Conservation (phyloP, 2,797 vertebrate species). For the Onychomys arenicola region DNA sequence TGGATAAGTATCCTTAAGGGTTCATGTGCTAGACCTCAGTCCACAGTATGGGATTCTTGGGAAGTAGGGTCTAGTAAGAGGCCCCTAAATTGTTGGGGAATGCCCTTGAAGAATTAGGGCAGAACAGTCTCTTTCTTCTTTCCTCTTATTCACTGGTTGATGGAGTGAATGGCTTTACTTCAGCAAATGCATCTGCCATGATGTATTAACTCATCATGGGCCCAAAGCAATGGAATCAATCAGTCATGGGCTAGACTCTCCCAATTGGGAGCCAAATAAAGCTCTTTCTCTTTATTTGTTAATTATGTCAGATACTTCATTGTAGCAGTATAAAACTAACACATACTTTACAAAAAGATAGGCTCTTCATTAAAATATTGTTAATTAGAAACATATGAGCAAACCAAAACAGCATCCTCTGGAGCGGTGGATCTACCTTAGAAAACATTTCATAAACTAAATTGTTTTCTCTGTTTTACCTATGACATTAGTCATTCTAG, state of each 20-base stretch:
- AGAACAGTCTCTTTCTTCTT: neutral
- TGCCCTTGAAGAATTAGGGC: no score
- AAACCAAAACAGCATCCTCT: slow-evolving; percentile 15
- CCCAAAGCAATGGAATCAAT: neutral
- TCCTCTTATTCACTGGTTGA: neutral
- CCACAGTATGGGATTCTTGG: neutral
- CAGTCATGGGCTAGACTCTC: neutral
- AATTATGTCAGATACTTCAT: neutral
- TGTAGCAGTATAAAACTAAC: neutral
- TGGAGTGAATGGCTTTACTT: neutral
- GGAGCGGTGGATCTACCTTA: neutral
- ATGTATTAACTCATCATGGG: neutral
- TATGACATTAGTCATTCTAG: slow-evolving; percentile 22
- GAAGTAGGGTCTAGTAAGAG: neutral
- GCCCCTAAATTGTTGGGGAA: neutral
- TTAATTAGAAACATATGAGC: neutral
- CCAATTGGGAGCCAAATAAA: neutral
- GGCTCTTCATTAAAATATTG: slow-evolving; percentile 12
- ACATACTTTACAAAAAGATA: slow-evolving; percentile 9
- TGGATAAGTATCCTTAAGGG: neutral
- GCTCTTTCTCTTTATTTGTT: neutral
- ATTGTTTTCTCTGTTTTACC: neutral
- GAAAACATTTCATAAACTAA: neutral
- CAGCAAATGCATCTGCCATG: neutral
- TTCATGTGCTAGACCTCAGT: neutral